A percentile compares a stretch with the other conserved stretches of the same genome.
phyloP scores from a whole-genome alignment of 2,113 vertebrate species.

The Strix aluco region DNA sequence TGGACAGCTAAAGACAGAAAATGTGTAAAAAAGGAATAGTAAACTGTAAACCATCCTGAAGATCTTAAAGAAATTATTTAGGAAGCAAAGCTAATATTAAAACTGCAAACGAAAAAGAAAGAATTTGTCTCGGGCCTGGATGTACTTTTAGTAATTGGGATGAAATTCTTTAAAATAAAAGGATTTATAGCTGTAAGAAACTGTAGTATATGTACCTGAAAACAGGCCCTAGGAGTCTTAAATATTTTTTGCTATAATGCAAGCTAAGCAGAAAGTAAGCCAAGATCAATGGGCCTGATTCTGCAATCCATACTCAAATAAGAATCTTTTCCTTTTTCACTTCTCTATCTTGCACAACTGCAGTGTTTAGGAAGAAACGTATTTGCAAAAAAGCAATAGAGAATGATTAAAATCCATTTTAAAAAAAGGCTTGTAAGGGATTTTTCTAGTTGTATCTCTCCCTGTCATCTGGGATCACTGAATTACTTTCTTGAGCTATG shows the following conservation, averaged over 20 bases:
- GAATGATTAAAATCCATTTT: background rate
- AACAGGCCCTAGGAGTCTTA: background rate
- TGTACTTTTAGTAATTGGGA: background rate
- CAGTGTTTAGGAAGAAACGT: background rate
- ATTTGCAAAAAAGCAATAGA: background rate
- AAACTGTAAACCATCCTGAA: background rate
- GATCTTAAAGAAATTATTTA: constrained; percentile 28
- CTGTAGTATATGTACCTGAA: background rate
- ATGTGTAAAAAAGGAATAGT: background rate
- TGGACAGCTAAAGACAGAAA: background rate
- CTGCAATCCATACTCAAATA: background rate
- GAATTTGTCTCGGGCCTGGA: background rate
- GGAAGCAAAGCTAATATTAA: background rate
- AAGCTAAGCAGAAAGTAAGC: constrained; percentile 20
- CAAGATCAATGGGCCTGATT: background rate
- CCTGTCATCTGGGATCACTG: background rate
- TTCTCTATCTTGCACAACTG: background rate
- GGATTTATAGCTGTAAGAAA: background rate
- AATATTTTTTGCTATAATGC: background rate
- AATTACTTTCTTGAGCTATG: background rate
- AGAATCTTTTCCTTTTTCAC: background rate
- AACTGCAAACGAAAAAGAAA: background rate
- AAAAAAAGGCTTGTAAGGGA: background rate
- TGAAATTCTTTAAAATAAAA: background rate
- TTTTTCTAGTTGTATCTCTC: background rate